Base-by-base conservation (phyloP, 2,113 vertebrate genomes). In the Prochilodus magdalenae region DNA sequence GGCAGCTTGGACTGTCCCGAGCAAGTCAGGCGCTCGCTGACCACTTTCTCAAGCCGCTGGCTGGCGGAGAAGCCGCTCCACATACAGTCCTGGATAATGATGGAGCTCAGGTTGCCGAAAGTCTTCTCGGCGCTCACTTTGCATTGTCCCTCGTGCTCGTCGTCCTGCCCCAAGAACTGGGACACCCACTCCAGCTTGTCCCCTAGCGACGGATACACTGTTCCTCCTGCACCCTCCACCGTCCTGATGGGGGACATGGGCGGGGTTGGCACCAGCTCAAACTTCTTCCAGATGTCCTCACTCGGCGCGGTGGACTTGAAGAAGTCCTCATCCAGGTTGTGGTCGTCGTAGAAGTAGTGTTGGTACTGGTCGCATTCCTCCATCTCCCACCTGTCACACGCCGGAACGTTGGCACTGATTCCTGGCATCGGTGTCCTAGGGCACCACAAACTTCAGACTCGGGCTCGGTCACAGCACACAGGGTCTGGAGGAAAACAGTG, bases 221-320 rank as follows among this genome's bases (percentile, higher is more conserved):
- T 85, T n/a, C 91, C 90, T 57, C 84, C 88, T 20, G 86, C 85
- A 83, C 93, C 93, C 15, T 94, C 94, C 16, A 88, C 89, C 22
- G 87, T 65, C 86, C 94, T 94, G 84, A 94, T 90, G 0, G 96
- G 95, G 67, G 96, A 96, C 90, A 94, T 90, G 86, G 96, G 96
- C 72, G 96, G 96, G 85, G 96, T 97, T 82, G 96, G 96, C 1
- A 99, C 96, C 87, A 98, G 94, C 91, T 99, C 97, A 85, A 99
- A 98, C 94, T 98, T 99, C 92, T 98, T 98, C 97, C 97, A 98
- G 85, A 98, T 97, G 89, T 98, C 97, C 91, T 98, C 97, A 81
- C 97, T 97, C 89, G 97, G 96, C 13, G 96, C 96, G 4, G 96
- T 97, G 83, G 95, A 97, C 88, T 96, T 96, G 87, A 97, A 96